Evolutionary conservation across 2,888 invertebrate species (phyloP), one percentile per base, ranked within the genome.

Genomic region (Girardia tigrina): DNA sequence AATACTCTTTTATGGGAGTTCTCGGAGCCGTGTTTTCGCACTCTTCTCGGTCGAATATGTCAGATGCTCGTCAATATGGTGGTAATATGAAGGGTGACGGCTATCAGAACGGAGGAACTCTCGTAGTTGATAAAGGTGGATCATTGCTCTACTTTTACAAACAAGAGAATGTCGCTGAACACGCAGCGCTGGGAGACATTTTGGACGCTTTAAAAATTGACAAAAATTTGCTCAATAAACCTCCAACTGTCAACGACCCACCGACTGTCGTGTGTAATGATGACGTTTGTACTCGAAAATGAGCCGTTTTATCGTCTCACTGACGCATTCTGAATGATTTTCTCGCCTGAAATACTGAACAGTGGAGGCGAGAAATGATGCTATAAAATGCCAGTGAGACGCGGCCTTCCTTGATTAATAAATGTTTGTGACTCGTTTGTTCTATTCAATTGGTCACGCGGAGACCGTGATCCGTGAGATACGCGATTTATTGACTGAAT

Each of bases 31-130:
- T 88, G 0, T 85, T 88, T 76, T 86, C 86, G 83, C 87, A 87
- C 78, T 86, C 87, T 79, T 87, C 88, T 0, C 80, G 88, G 12
- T 86, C 86, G 0, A 87, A 87, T 20, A 85, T 87, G 27, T 81
- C 83, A 0, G 87, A 87, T 80, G 88, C 88, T 1, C 26, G 28
- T n/a, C 81, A 86, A 14, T 79, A 88, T 72, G 85, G 85, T 26
- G 87, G 88, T 0, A 87, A 89, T 80, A 79, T 87, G 77, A 87
- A 87, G 79, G 89, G 89, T 0, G 88, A 89, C 82, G 88, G 87
- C 80, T 85, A 86, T 77, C 89, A 89, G 81, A 88, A 87, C 26
- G 89, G 89, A 1, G 89, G 89, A 6, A 86, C 87, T 1, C 77
- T 88, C 70, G 82, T 89, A 70, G 86, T 89, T 16, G 85, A 83